Base-by-base conservation (phyloP, 2,888 invertebrate species). In the Oeneis ivallda region DNA sequence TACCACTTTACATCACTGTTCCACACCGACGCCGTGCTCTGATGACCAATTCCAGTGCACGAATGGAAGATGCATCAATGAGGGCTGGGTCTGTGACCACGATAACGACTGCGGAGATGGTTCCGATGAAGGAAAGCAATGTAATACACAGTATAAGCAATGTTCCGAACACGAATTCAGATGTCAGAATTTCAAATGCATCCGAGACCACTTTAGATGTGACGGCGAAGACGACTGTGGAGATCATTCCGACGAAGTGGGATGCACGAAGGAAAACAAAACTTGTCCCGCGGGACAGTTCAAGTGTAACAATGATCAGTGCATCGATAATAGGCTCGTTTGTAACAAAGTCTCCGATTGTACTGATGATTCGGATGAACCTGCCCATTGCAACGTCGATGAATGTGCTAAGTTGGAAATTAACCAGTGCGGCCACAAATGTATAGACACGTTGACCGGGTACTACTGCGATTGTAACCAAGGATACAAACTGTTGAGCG, bases 31-130 rank as follows among this genome's bases (percentile, higher is more conserved):
- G 70, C 96, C 96, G 0, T 99, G 98, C 78, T 94, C 95, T 2
- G 96, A 96, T 0, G 97, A 96, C 75, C 98, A 99, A 87, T 99
- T 98, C 86, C 96, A 95, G 37, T 99, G 99, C 82, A 94, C 94
- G 72, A 99, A 99, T 83, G 97, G 98, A 4, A 94, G 98, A 10
- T 99, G 99, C 83, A 96, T 99, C 74, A 97, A 97, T 77, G 95
- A 93, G 79, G 96, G 96, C 37, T 98, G 98, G 98, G 92, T 96
- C 0, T 98, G 98, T 86, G 98, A 98, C 85, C 97, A 98, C 80
- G 99, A 98, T 82, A 98, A 98, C 79, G 95, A 99, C 83, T 99
- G 99, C 81, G 96, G 97, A 0, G 99, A 99, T 80, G 98, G 98
- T n/a, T 97, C 97, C 7, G 99, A 99, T 79, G 99, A 99, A 90